Evolutionary conservation across 2,797 vertebrate species (phyloP), one percentile per base, ranked within the genome.

Genomic region (Enteromius argenteus): DNA sequence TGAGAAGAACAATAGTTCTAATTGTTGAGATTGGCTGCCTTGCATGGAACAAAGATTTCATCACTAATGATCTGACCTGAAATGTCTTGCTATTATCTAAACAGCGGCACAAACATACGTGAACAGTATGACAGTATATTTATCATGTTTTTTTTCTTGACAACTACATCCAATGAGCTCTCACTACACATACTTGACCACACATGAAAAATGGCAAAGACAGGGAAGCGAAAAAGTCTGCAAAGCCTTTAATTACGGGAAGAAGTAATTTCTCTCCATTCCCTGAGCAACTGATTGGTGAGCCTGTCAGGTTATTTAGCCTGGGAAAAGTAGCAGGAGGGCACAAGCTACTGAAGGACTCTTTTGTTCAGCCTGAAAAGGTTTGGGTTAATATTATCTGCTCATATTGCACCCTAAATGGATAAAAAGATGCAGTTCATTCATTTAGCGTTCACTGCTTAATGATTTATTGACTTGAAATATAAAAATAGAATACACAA

Each of bases 221-320:
- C 74, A 84, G 21, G 85, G 75, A 89, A 87, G 85, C 84, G 30
- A 82, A 62, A 64, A 21, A 87, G 83, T 79, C 76, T 88, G 35
- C 62, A 69, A 90, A 88, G 75, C 71, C 84, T 90, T 87, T 84
- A 90, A 90, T 89, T 89, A 71, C 73, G 81, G 86, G 86, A 86
- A 86, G 77, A 81, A n/a, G 39, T n/a, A 0, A 73, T 77, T 85
- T 73, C 35, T 78, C 79, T 77, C 49, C 7, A 53, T 37, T 85
- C 71, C 17, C 49, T 56, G 64, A 80, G 37, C 53, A 68, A 81
- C 51, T 35, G 27, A 87, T 53, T 46, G 62, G 79, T 86, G 80
- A 71, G 51, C 53, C 44, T 80, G 83, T 84, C 73, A 79, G 71
- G 69, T 86, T 83, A 87, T 80, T 84, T 42, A 79, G 67, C 23